Base-by-base conservation (phyloP, 2,797 vertebrate genomes). In the Morelia viridis region DNA sequence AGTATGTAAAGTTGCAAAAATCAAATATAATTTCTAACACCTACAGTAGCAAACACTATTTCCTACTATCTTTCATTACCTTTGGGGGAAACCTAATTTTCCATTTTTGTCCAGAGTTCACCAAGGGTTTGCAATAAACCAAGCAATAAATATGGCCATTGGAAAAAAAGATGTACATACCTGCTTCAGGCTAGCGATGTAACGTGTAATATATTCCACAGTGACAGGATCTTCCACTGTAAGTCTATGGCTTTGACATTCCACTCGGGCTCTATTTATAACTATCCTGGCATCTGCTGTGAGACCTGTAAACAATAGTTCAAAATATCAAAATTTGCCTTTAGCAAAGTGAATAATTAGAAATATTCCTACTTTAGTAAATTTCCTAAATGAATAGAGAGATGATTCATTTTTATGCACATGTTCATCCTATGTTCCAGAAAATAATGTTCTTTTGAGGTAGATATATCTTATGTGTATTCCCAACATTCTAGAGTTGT, bases 191-290 rank as follows among this genome's bases (percentile, higher is more conserved):
- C 97, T 98, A 91, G 98, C 98, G 0, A 98, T 98, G 94, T 98
- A 98, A 50, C 98, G 98, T 0, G 98, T 98, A 96, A 98, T 98
- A 95, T 98, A 98, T 93, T 98, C 98, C 95, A 98, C 98, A 0
- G 98, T 98, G 94, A 98, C 98, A 0, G 98, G 98, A 92, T 98
- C 98, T 94, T 98, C 98, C 95, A 98, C 98, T 0, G 98, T 98
- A 26, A 98, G 98, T 88, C 98, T 96, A 96, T 98, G 98, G 96
- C 98, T 98, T 95, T 98, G 98, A 91, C 98, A 98, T 91, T 98
- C 98, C 15, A 98, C 98, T 5, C 98, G 98, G 53, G 98, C 98
- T 92, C 98, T 97, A 68, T 98, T 98, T 92, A 98, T 98, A 65
- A 98, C 97, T 92, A 98, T 98, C 84, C 98, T 97, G 6, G 98